These are phyloP conservation scores for Drosophila sproati DNA, from an alignment of 1,140 invertebrate species.

Conservation along the genomic window DNA sequence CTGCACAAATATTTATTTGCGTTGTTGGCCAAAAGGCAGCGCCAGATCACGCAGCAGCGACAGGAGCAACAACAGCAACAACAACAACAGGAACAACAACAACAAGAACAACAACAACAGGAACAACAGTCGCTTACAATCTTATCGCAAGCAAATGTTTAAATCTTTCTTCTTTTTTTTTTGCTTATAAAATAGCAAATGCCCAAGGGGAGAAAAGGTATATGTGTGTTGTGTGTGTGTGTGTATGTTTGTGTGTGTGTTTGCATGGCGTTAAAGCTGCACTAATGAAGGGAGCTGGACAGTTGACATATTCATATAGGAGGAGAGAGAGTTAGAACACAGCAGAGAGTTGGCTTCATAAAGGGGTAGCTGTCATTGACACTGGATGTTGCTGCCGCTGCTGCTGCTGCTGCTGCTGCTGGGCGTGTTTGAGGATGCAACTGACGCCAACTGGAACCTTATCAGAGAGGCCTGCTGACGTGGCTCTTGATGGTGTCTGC, in stretches of 20 bases:
- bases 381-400: slow-evolving; percentile 4
- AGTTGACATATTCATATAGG: slow-evolving; percentile 46
- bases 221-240: background rate
- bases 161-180: slow-evolving; percentile 23
- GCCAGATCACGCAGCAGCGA: background rate
- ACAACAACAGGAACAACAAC: background rate
- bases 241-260: slow-evolving; percentile 20
- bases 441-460: slow-evolving; percentile 1
- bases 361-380: slow-evolving; percentile 35
- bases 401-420: background rate
- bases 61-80: background rate
- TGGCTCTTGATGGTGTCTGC: slow-evolving; percentile 1
- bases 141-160: slow-evolving; percentile 58
- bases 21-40: slow-evolving; percentile 14
- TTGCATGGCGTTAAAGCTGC: slow-evolving; percentile 36
- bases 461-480: slow-evolving; percentile 17
- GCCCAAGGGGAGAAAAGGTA: background rate
- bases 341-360: background rate
- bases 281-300: slow-evolving; percentile 45
- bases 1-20: slow-evolving; percentile 32
- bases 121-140: slow-evolving; percentile 29
- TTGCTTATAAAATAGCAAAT: slow-evolving; percentile 16
- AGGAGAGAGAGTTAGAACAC: background rate
- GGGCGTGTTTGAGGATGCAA: slow-evolving; percentile 42
- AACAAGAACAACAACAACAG: too few species aligned